Evolutionary conservation across 2,113 vertebrate species (phyloP).

Genomic region (Oryzias javanicus): DNA sequence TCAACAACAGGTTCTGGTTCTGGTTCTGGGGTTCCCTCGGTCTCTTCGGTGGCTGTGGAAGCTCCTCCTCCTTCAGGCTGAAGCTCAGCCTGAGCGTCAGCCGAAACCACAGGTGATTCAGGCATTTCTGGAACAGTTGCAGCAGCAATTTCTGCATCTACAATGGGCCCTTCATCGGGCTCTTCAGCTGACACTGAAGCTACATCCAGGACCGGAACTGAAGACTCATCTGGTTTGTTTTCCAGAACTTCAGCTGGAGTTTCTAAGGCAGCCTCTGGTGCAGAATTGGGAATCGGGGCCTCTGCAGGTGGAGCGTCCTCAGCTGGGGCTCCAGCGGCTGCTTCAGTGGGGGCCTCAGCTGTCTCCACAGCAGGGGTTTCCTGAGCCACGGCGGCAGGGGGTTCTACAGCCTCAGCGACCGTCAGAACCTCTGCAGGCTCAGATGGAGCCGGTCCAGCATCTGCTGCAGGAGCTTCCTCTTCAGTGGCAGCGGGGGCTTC

Average conservation of each 20-base stretch:
- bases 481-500: neutral
- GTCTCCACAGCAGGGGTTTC: neutral
- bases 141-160: slow-evolving; percentile 49
- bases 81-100: slow-evolving; percentile 9
- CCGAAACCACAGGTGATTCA: slow-evolving; percentile 6
- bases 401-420: neutral
- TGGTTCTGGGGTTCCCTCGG: neutral
- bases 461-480: neutral
- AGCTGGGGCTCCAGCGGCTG: neutral
- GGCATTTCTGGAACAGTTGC: slow-evolving; percentile 59
- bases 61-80: slow-evolving; percentile 21
- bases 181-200: slow-evolving; percentile 11
- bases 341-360: neutral
- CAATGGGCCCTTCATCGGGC: slow-evolving; percentile 16
- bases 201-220: neutral
- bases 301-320: slow-evolving; percentile 15
- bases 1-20: slow-evolving; percentile 14
- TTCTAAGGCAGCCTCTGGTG: slow-evolving; percentile 5
- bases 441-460: slow-evolving; percentile 12
- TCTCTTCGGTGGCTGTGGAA: slow-evolving; percentile 1
- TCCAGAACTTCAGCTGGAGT: slow-evolving; percentile 5
- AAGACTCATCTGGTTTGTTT: neutral
- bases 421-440: slow-evolving; percentile 12
- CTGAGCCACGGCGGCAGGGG: neutral
- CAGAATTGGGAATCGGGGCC: neutral